Evolutionary conservation across 2,888 invertebrate species (phyloP).

Genomic region (Stenolophus ochropezus): DNA sequence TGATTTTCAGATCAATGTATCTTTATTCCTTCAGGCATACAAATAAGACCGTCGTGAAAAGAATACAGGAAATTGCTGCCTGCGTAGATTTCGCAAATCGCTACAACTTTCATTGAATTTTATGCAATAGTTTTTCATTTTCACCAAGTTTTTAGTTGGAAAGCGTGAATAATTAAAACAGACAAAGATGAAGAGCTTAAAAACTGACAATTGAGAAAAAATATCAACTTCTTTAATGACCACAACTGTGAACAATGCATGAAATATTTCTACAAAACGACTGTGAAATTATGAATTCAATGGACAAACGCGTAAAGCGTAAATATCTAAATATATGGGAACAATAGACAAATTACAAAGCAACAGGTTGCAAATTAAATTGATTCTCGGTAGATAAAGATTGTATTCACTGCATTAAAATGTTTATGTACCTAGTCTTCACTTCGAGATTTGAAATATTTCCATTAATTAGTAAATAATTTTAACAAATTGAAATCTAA

Average conservation of each 20-base stretch:
- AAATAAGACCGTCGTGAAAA: constrained; percentile 41
- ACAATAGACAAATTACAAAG: neutral
- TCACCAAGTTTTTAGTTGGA: neutral
- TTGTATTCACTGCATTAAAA: neutral
- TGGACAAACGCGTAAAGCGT: neutral
- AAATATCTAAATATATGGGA: neutral
- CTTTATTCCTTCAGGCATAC: constrained; percentile 42
- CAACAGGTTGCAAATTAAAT: neutral
- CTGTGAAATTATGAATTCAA: no score
- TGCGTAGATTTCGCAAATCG: constrained; percentile 15
- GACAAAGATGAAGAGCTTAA: neutral
- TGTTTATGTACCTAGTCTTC: no score
- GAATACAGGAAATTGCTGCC: constrained; percentile 47
- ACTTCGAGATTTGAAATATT: no score
- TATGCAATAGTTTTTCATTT: constrained; percentile 4
- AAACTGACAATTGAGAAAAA: no score
- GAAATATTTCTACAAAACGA: no score
- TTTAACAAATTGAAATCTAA: no score
- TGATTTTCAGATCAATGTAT: constrained; percentile 49
- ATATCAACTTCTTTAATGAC: neutral
- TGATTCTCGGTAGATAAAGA: neutral
- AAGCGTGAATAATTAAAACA: neutral
- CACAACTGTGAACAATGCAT: no score
- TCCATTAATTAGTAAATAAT: no score
- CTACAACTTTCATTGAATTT: constrained; percentile 25